phyloP scores from a whole-genome alignment of 2,888 invertebrate species.

The Amblyjoppa fuscipennis region DNA sequence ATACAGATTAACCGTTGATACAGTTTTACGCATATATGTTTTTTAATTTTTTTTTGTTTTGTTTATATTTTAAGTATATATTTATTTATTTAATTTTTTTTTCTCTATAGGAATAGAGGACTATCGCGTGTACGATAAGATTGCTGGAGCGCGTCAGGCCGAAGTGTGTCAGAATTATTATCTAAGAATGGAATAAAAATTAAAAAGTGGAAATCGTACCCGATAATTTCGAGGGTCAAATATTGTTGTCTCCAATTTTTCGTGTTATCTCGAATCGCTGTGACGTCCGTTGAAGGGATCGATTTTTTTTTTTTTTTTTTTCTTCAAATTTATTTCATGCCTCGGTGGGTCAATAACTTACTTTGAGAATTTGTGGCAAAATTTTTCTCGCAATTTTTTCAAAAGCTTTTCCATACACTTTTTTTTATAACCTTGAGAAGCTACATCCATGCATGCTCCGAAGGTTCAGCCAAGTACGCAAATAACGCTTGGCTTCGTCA shows the following conservation, averaged over 20 bases:
- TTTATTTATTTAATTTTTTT: not conserved
- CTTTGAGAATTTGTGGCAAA: not conserved
- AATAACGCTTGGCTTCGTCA: not conserved
- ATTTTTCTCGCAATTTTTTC: not conserved
- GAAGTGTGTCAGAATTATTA: not conserved
- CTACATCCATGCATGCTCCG: not conserved
- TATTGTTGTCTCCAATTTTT: too few species aligned
- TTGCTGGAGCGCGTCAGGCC: conserved; percentile 13
- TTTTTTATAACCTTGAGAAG: not conserved
- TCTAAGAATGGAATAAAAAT: not conserved
- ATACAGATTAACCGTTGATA: not conserved
- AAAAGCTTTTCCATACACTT: not conserved
- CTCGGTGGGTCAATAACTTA: not conserved
- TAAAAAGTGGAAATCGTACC: not conserved
- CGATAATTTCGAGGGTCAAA: not conserved
- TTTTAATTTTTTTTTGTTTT: not conserved
- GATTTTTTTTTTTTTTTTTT: not conserved
- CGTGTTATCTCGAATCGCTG: not conserved
- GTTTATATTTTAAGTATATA: not conserved
- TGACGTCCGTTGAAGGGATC: too few species aligned
- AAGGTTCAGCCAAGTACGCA: not conserved
- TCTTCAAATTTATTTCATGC: not conserved
- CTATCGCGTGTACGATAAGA: conserved; percentile 5
- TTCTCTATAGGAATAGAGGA: conserved; percentile 1
- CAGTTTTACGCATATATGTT: not conserved